Conservation (phyloP, 2,888 invertebrate genomes). For the Oxycera nigricornis region DNA sequence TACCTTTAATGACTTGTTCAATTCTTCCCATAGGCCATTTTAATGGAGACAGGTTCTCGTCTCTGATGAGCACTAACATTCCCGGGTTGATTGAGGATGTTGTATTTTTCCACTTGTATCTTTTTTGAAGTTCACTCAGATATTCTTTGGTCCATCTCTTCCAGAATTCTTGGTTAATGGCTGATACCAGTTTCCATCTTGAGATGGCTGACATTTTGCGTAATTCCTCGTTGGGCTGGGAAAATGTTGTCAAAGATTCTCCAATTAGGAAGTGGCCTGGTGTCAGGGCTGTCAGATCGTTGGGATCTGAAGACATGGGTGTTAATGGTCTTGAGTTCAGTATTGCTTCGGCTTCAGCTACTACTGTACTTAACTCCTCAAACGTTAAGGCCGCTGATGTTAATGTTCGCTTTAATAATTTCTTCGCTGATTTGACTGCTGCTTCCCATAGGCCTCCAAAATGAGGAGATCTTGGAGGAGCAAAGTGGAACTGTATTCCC, state of each 20-base stretch:
- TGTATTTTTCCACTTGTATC: constrained; percentile 48
- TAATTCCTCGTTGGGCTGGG: constrained; percentile 48
- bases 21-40: no score
- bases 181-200: constrained; percentile 50
- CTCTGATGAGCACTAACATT: constrained; percentile 49
- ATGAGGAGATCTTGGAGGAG: constrained; percentile 43
- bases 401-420: constrained; percentile 51
- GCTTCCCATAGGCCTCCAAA: no score
- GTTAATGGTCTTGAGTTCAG: constrained; percentile 53
- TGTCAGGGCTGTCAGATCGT: constrained; percentile 48
- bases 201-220: constrained; percentile 40
- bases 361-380: constrained; percentile 53
- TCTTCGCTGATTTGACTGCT: constrained; percentile 53
- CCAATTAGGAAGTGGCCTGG: constrained; percentile 33
- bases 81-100: constrained; percentile 39
- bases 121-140: constrained; percentile 47
- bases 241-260: constrained; percentile 31
- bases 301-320: constrained; percentile 46
- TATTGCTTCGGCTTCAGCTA: constrained; percentile 53
- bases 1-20: constrained; percentile 48
- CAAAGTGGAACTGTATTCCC: not conserved
- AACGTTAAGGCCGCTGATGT: constrained; percentile 50
- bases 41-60: constrained; percentile 47
- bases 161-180: constrained; percentile 49
- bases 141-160: constrained; percentile 50